Conservation (phyloP, 2,888 invertebrate species). For the Conus canariensis region DNA sequence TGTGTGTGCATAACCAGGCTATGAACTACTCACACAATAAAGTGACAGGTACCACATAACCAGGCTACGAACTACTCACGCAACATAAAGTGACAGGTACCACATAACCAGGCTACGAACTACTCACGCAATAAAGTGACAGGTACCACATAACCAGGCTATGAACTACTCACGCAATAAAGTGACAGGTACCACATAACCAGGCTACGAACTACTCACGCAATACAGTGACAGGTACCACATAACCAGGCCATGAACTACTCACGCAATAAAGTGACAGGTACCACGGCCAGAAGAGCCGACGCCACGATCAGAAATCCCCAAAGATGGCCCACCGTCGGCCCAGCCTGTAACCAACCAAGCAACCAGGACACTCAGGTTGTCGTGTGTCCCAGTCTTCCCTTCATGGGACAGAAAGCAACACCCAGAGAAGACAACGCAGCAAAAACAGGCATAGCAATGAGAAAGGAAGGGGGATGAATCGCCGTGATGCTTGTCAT, state of each 20-base stretch:
- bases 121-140: neutral
- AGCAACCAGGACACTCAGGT: neutral
- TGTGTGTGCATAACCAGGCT: neutral
- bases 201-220: too few relatives aligned
- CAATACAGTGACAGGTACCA: too few relatives aligned
- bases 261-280: neutral
- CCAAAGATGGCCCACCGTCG: conserved; percentile 23
- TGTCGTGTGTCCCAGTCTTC: neutral
- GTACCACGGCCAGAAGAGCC: conserved; percentile 24
- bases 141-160: neutral
- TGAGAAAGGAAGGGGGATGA: too few relatives aligned
- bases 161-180: too few relatives aligned
- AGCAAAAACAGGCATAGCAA: too few relatives aligned
- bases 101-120: too few relatives aligned
- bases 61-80: neutral
- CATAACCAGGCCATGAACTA: neutral
- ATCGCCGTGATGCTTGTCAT: too few relatives aligned
- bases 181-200: too few relatives aligned
- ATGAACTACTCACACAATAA: too few relatives aligned
- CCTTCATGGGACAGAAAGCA: neutral
- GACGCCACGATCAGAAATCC: conserved; percentile 9
- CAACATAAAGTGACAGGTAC: neutral
- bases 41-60: too few relatives aligned
- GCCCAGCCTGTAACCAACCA: neutral
- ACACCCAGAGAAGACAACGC: too few relatives aligned